A percentile compares a stretch with the other conserved stretches of the same genome.
These are phyloP conservation scores for Diarsia brunnea DNA, from an alignment of 2,888 invertebrate species.

Conservation along the genomic window DNA sequence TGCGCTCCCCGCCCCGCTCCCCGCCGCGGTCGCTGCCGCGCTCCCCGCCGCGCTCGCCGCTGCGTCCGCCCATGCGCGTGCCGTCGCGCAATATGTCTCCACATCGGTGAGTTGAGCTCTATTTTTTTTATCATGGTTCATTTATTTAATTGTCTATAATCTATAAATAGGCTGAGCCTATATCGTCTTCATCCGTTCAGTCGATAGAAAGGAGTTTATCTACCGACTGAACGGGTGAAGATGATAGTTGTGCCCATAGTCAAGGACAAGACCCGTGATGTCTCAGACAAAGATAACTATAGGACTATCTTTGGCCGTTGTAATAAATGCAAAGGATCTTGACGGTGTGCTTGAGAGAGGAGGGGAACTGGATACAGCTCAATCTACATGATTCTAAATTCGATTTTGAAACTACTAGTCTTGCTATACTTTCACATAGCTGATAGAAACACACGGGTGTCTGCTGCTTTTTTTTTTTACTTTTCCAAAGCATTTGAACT, in stretches of 20 bases:
- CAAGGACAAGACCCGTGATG: background rate
- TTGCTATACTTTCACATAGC: background rate
- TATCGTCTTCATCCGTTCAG: too few species aligned
- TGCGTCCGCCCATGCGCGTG: slow-evolving; percentile 71
- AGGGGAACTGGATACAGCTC: background rate
- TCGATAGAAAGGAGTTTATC: too few species aligned
- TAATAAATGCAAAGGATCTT: background rate
- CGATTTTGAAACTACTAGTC: background rate
- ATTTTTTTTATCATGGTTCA: too few species aligned
- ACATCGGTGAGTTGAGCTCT: slow-evolving; percentile 75
- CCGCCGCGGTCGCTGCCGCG: slow-evolving; percentile 72
- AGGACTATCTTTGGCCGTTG: background rate
- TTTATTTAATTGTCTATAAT: too few species aligned
- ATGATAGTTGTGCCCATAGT: background rate
- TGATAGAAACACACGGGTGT: background rate
- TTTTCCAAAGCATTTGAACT: background rate
- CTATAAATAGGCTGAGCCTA: background rate
- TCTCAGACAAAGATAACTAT: background rate
- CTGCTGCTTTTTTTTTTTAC: background rate
- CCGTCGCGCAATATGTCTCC: slow-evolving; percentile 77
- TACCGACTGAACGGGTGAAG: background rate
- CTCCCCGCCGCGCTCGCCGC: slow-evolving; percentile 73
- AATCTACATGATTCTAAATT: background rate
- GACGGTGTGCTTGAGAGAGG: background rate
- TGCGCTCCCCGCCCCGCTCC: slow-evolving; percentile 70